Base-by-base conservation (phyloP, 1,140 invertebrate genomes). In the Orius insidiosus region DNA sequence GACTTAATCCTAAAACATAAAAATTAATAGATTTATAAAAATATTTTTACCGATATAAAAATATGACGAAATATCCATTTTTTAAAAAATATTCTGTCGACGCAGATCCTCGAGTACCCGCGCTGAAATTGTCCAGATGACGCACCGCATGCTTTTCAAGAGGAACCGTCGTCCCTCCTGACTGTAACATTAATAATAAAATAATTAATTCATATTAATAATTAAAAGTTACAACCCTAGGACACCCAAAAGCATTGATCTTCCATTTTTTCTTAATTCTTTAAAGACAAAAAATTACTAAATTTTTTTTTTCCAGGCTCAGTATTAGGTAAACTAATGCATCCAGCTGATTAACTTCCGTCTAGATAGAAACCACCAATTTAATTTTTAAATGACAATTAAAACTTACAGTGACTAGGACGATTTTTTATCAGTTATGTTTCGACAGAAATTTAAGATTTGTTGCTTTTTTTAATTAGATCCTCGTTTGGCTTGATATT, bases 91-190 rank as follows among this genome's bases (percentile, higher is more conserved):
- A 93, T 71, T 98, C 95, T 1, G 92, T 76, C 1, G 92, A 97
- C 2, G 86, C 75, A 1, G 94, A 78, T 18, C 95, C 95, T 55
- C 95, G 71, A 0, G 80, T 94, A 32, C 95, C 95, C 10, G 86
- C 84, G 63, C 92, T 97, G 64, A 98, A 98, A 68, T 98, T 98
- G 59, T 98, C 94, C 36, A 98, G 86, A 66, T 87, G 98, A 39
- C 95, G 71, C 0, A 98, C 94, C 3, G 92, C 96, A 56, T 94
- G 93, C 56, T 90, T 84, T 60, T 98, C 95, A 38, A 98, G 63
- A 1, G 94, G 94, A 2, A 97, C 87, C 16, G 85, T 94, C 13
- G 94, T 98, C 24, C 94, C 94, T 14, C 93, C 93, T 55, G 89
- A 95, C 84, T 85, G 60, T 10, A 68, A 68, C 55, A 19, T n/a